Evolutionary conservation across 1,140 invertebrate genomes (phyloP), one percentile per base, ranked within the genome.

Genomic region (Babylonia areolata): DNA sequence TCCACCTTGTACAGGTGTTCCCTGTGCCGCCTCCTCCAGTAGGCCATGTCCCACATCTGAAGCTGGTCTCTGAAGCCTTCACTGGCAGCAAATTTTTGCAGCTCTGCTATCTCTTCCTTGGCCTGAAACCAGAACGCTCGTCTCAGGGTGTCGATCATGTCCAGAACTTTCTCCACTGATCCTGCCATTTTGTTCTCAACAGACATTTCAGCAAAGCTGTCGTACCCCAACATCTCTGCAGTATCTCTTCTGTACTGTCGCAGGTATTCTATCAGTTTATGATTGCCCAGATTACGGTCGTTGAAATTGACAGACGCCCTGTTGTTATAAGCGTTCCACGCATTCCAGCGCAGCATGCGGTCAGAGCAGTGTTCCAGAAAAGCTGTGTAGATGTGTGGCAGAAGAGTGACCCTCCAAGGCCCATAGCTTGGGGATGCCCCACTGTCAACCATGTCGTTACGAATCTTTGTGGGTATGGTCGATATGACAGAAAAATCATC

Each of bases 101-200:
- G 93, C 33, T 95, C 93, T 40, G 95, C 94, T 0, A 99, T 92
- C 95, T 99, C 98, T 71, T 96, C 94, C 84, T 97, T 95, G 93
- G 98, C 97, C 23, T 96, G 95, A 9, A 96, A 96, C 86, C 95
- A 95, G 40, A 93, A 94, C 51, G 90, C 89, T 58, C 80, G 86
- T 37, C 87, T 90, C 64, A 91, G 86, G 87, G 94, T 96, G 78
- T 96, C 95, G 31, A 99, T 94, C 87, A 97, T 96, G 77, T 96
- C 95, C 80, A 96, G 94, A 1, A 98, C 96, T 94, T 97, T 97
- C 37, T 97, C 96, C n/a, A 98, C 93, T 88, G 93, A 96, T 46
- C 96, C 97, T 6, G 97, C 97, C 97, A 99, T 98, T 95, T 98
- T 99, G 0, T 97, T 98, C 95, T 97, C 96, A 97, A 99, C 98